phyloP scores from a whole-genome alignment of 30 jellyfish, hydroid and myxozoan species.

The Hydractinia echinata region DNA sequence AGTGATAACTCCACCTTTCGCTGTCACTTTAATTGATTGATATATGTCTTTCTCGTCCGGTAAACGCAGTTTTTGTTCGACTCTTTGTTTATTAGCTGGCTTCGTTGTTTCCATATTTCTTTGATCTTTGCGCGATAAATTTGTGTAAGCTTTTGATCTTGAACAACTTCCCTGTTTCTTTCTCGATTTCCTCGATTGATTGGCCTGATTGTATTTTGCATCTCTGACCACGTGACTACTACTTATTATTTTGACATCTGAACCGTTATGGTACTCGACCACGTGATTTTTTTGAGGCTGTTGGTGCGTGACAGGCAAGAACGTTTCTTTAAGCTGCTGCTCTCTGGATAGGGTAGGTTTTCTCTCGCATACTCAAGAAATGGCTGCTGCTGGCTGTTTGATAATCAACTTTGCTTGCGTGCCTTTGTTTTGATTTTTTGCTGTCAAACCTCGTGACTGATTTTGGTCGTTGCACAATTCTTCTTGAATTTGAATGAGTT shows the following conservation, averaged over 20 bases:
- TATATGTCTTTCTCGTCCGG: not conserved
- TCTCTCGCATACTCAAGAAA: not conserved
- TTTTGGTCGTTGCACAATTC: constrained; percentile 4
- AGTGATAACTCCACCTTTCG: constrained; percentile 60
- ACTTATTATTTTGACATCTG: constrained; percentile 1
- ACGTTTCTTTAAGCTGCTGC: not conserved
- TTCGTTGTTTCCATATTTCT: not conserved
- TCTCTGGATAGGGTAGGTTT: constrained; percentile 8
- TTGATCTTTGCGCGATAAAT: not conserved
- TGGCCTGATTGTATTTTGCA: not conserved
- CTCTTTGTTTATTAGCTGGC: not conserved
- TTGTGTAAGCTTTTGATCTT: constrained; percentile 11
- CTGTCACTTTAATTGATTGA: constrained; percentile 53
- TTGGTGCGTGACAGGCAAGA: constrained; percentile 17
- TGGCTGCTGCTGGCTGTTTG: not conserved
- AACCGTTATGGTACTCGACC: constrained; percentile 13
- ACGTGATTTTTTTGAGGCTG: constrained; percentile 11
- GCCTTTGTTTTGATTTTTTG: too few relatives aligned
- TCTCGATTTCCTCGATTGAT: not conserved
- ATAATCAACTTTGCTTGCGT: too few relatives aligned
- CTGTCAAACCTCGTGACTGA: not conserved
- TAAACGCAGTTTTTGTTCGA: not conserved
- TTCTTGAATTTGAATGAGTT: too few relatives aligned
- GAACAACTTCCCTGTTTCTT: not conserved
- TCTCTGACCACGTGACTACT: not conserved